Evolutionary conservation across 37 sponge, comb jelly and placozoan genomes (phyloP).

Genomic region (Cliona cf. orientalis): DNA sequence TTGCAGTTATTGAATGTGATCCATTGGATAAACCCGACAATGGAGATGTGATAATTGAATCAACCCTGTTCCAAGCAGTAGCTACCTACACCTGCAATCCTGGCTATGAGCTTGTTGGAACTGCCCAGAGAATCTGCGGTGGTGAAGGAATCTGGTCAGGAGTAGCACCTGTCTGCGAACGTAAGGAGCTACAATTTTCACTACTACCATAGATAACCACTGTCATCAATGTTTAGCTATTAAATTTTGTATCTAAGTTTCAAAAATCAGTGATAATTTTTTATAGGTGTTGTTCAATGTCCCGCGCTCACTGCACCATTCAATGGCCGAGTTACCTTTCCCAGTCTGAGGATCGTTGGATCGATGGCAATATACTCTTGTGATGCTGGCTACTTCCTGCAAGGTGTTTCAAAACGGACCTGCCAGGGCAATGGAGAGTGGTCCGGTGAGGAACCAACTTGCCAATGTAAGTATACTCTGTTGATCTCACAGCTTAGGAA

Average conservation of each 20-base stretch:
- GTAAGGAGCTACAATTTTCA: constrained; percentile 55
- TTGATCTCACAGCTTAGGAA: too few species aligned
- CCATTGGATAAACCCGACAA: constrained; percentile 20
- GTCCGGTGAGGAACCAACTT: constrained; percentile 60
- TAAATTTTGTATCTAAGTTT: not conserved
- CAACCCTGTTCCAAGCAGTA: constrained; percentile 23
- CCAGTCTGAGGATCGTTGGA: constrained; percentile 13
- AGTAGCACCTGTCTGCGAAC: constrained; percentile 33
- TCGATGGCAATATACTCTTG: constrained; percentile 61
- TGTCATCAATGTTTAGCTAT: not conserved
- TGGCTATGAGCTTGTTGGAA: constrained; percentile 53
- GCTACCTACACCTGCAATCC: constrained; percentile 52
- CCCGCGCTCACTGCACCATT: constrained; percentile 7
- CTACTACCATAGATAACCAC: not conserved
- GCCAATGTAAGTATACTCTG: constrained; percentile 47
- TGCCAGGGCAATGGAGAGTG: constrained; percentile 59
- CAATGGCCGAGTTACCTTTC: constrained; percentile 30
- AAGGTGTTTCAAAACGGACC: constrained; percentile 26
- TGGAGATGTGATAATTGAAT: constrained; percentile 39
- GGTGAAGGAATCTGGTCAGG: constrained; percentile 67
- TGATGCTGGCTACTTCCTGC: constrained; percentile 44
- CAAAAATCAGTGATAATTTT: not conserved
- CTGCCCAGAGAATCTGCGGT: constrained; percentile 23
- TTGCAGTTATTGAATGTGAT: constrained; percentile 60
- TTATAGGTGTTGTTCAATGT: not conserved